These are phyloP conservation scores for Hypomecis punctinalis DNA, from an alignment of 2,888 invertebrate species.

Conservation along the genomic window DNA sequence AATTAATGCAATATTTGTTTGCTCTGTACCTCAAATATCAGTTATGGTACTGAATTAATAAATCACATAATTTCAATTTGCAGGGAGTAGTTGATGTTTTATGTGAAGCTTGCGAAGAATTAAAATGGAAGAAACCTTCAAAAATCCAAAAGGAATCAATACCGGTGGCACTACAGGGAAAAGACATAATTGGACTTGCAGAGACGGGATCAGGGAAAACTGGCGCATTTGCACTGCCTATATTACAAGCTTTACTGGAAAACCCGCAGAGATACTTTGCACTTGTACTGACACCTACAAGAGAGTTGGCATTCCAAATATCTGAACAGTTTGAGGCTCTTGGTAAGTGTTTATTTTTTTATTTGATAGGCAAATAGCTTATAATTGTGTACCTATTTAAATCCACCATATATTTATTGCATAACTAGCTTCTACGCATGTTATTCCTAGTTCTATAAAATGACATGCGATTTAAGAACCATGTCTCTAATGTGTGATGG, in stretches of 20 bases:
- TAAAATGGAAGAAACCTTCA: constrained; percentile 98
- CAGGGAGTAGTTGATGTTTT: constrained; percentile 96
- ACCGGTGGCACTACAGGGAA: constrained; percentile 95
- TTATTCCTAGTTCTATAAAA: too few relatives aligned
- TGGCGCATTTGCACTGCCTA: constrained; percentile 98
- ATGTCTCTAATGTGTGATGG: too few relatives aligned
- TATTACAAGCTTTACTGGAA: constrained; percentile 95
- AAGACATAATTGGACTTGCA: constrained; percentile 86
- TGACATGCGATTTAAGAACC: too few relatives aligned
- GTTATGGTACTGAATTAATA: not conserved
- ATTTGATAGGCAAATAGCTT: too few relatives aligned
- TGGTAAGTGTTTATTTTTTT: constrained; percentile 82
- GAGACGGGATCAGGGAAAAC: constrained; percentile 99
- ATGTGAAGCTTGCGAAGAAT: constrained; percentile 94
- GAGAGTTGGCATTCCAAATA: constrained; percentile 99
- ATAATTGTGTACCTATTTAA: too few relatives aligned
- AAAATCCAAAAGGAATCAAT: constrained; percentile 98
- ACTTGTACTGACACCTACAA: constrained; percentile 96
- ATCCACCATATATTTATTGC: too few relatives aligned
- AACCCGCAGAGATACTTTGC: constrained; percentile 98
- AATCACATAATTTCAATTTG: constrained; percentile 30
- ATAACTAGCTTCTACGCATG: too few relatives aligned
- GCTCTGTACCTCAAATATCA: too few relatives aligned
- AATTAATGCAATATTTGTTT: too few relatives aligned
- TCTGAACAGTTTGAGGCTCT: constrained; percentile 99